Base-by-base conservation (phyloP, 2,113 vertebrate species). In the Galeopterus variegatus region DNA sequence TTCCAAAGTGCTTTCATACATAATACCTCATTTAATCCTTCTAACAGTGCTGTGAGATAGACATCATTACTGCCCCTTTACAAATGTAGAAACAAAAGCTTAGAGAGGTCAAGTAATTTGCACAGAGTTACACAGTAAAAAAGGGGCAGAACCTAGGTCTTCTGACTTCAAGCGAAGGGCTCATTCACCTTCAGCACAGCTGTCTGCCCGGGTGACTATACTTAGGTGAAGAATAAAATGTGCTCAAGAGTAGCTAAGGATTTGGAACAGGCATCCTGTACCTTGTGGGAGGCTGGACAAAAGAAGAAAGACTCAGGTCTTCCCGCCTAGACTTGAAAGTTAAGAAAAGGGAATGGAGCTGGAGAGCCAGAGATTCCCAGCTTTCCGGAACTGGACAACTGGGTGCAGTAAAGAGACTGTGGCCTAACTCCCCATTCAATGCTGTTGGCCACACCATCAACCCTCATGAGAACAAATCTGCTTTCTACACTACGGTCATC, bases 21-120 rank as follows among this genome's bases (percentile, higher is more conserved):
- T 62, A 52, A 84, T 54, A 65, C 77, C 33, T 95, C 60, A 54
- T 67, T 88, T 60, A 83, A 88, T 65, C 72, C 65, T 88, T 93
- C 52, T 85, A 82, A 73, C 31, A 91, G 41, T 19, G 45, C n/a
- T 86, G 56, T 31, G 26, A 95, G 24, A 45, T 67, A 82, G 85
- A 33, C 62, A 69, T 36, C 80, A 95, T 64, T 72, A n/a, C 54
- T 58, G 24, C 41, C 13, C 31, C 58, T 93, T 92, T 72, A 80
- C 26, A 87, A 88, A 41, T 48, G 64, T 67, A 54, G 75, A 54
- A 88, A 97, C 3, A 5, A 19, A 92, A 48, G 9, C 0, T 69
- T 73, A 77, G 3, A 82, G 67, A 81, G 36, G 26, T 77, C 90
- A 77, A 82, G 23, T 60, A 41, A 86, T 33, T 60, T 86, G 26